Base-by-base conservation (phyloP, 1,140 invertebrate species). In the Anadara kagoshimensis region DNA sequence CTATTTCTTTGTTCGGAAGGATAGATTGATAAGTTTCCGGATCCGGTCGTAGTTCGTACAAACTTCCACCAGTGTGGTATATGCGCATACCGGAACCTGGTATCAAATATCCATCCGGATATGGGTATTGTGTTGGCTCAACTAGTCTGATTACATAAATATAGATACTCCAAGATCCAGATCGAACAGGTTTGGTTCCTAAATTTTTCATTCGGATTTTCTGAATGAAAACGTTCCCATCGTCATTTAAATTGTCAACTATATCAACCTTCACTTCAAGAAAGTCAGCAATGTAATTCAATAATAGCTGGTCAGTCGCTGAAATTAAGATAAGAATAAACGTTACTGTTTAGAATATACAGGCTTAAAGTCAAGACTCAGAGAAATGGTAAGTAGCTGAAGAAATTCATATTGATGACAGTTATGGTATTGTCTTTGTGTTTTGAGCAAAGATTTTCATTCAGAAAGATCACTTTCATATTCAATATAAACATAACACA, bases 11-110 rank as follows among this genome's bases (percentile, higher is more conserved):
- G 1, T 69, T 67, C 1, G 76, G 73, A 0, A 56, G n/a, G 36
- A 83, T 29, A 0, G 71, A 43, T n/a, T 49, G 47, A 20, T 73
- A 85, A 79, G 11, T 58, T 54, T 43, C 63, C 43, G 18, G 26
- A 49, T 26, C 44, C 1, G 84, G 84, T 10, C 64, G 69, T n/a
- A 85, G 26, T 57, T 75, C 74, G 57, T 79, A 85, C 43, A 86
- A 73, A 70, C 80, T 81, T 14, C 86, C 86, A 5, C 80, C 71
- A 0, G 81, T 69, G 59, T 87, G 86, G 7, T 43, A 41, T 0
- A 85, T 16, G n/a, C 64, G 69, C 36, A 87, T 71, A n/a, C 70
- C 65, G 22, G 68, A 64, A 1, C 63, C 61, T 5, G 26, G 16
- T n/a, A 79, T 22, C 0, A 73, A 47, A 53, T 78, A 78, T 12